Base-by-base conservation (phyloP, 2,113 vertebrate species). In the Mastomys natalensis region DNA sequence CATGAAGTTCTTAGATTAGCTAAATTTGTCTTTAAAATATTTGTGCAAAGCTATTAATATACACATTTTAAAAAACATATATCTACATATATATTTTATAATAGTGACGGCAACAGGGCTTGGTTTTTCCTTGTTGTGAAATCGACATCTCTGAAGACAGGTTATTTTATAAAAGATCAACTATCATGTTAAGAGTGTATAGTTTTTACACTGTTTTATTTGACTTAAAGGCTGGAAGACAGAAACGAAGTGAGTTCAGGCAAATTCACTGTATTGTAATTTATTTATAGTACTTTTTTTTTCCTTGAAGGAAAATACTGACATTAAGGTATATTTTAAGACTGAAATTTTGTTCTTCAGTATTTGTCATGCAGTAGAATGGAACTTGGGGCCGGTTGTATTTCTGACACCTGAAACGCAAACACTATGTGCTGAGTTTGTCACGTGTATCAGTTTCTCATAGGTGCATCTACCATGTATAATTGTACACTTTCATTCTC, bases 231-330 rank as follows among this genome's bases (percentile, higher is more conserved):
- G 99, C 99, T 99, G 99, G 99, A 99, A 99, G 99, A 99, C 98
- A 99, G 99, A 99, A 99, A 99, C 99, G 99, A 99, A 99, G 99
- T 99, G 99, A 98, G 99, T 99, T 99, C 99, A 99, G 99, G 99
- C 99, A 99, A 99, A 99, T 99, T 99, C 99, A 99, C 99, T 99
- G 99, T 99, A 99, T 99, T 99, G 99, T 99, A 99, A 99, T 99
- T 99, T 99, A 99, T 99, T 99, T 99, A 99, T 99, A 99, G 99
- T 99, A 99, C 99, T 98, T 98, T 98, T 96, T 98, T 96, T 99
- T 99, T 99, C 99, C 99, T 99, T 99, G 99, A 99, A 99, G 99
- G 99, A 99, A 99, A 99, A 99, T 99, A 99, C 98, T 98, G 99
- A 99, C 99, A 99, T 99, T 99, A 99, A 99, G 98, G 98, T 99